Percentiles rank a stretch among this genome's conserved stretches.
Evolutionary conservation across 2,797 vertebrate species (phyloP).

Genomic region (Mormyrops boulengeri): DNA sequence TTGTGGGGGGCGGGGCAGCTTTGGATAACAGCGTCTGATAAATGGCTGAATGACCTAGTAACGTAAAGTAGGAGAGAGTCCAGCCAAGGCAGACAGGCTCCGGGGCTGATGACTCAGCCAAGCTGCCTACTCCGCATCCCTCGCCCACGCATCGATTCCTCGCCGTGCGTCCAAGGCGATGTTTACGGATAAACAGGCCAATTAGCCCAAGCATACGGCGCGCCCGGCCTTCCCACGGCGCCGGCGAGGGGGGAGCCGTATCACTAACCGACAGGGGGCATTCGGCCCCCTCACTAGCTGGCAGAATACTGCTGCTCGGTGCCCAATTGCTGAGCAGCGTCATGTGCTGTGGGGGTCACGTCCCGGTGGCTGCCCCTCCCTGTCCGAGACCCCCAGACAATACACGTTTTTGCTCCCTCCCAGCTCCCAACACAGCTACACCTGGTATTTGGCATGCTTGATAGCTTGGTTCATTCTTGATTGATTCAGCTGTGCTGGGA

Average conservation of each 20-base stretch:
- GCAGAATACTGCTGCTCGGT: not conserved
- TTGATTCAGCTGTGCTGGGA: not conserved
- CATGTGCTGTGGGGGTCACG: not conserved
- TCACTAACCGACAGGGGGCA: not conserved
- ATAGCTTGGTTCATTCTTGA: not conserved
- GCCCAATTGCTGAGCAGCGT: not conserved
- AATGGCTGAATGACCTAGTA: not conserved
- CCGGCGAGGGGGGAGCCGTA: not conserved
- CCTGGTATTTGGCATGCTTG: not conserved
- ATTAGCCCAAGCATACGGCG: not conserved
- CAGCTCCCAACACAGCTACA: not conserved
- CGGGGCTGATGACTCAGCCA: not conserved
- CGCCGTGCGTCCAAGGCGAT: not conserved
- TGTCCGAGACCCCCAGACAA: not conserved
- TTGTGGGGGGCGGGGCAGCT: not conserved
- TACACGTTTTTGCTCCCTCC: not conserved
- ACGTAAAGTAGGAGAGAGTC: not conserved
- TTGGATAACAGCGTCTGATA: not conserved
- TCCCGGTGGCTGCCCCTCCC: not conserved
- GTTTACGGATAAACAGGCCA: conserved; percentile 6
- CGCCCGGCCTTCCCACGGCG: not conserved
- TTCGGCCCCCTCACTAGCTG: not conserved
- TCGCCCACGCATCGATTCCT: not conserved
- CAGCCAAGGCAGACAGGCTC: not conserved
- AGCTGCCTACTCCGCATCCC: not conserved